A percentile compares a stretch with the other conserved stretches of the same genome.
Evolutionary conservation across 2,113 vertebrate genomes (phyloP).

Genomic region (Ptyas mucosa): DNA sequence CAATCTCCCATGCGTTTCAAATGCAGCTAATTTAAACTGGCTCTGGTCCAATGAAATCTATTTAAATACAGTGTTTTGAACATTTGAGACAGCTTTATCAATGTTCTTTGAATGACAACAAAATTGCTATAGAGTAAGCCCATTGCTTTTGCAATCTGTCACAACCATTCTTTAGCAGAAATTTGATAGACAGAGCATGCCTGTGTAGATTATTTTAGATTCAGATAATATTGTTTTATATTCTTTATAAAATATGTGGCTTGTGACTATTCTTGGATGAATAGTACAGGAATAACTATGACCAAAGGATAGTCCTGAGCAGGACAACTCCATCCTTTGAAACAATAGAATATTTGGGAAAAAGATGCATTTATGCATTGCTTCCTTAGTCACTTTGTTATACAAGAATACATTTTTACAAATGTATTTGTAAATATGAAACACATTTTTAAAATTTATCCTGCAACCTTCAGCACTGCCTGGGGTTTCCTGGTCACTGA

Average conservation of each 20-base stretch:
- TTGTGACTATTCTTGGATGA: background rate
- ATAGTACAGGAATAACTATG: background rate
- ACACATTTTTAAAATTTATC: background rate
- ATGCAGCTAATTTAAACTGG: background rate
- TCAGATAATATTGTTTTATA: background rate
- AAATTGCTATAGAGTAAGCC: background rate
- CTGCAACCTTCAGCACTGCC: background rate
- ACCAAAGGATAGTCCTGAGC: background rate
- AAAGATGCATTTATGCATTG: background rate
- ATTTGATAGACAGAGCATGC: background rate
- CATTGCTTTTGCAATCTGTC: background rate
- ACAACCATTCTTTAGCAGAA: background rate
- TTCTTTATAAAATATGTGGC: background rate
- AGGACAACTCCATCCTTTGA: background rate
- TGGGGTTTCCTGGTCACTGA: no score
- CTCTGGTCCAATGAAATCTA: background rate
- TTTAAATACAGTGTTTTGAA: background rate
- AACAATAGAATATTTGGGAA: background rate
- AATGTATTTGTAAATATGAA: background rate
- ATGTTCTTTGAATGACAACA: background rate
- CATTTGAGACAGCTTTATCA: background rate
- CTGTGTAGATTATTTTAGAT: background rate
- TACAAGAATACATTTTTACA: background rate
- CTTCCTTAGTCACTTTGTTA: background rate
- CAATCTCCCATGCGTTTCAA: background rate